Percentiles rank a stretch among this genome's conserved stretches.
Evolutionary conservation across 1,140 invertebrate species (phyloP).

Genomic region (Aphis gossypii): DNA sequence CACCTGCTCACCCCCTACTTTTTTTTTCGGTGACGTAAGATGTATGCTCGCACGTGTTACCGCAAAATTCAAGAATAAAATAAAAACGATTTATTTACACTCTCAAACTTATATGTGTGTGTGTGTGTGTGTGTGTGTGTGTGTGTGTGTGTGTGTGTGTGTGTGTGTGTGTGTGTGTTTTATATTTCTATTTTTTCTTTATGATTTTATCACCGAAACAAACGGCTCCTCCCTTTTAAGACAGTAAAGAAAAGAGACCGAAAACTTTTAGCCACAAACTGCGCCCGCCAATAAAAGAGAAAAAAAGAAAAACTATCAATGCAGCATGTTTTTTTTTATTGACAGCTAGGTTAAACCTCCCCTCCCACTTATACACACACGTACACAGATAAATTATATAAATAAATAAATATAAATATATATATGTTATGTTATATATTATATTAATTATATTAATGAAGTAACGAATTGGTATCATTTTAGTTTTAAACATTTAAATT

Average conservation of each 20-base stretch:
- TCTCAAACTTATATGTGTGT: not conserved
- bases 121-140: no score
- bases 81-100: slow-evolving; percentile 57
- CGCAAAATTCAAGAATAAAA: slow-evolving; percentile 57
- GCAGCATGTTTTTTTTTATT: slow-evolving; percentile 31
- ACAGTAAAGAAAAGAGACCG: not conserved
- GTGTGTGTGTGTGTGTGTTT: not conserved
- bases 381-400: not conserved
- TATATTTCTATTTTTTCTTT: slow-evolving; percentile 35
- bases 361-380: not conserved
- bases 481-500: not conserved
- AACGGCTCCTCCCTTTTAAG: slow-evolving; percentile 19
- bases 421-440: no score
- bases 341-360: not conserved
- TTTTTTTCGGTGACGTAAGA: slow-evolving; percentile 57
- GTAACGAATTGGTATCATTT: not conserved
- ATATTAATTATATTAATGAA: not conserved
- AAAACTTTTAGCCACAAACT: slow-evolving; percentile 57
- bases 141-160: no score
- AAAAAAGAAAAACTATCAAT: slow-evolving; percentile 38
- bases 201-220: slow-evolving; percentile 47
- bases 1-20: slow-evolving; percentile 45
- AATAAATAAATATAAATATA: not conserved
- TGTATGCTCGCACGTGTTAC: slow-evolving; percentile 52
- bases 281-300: slow-evolving; percentile 43